phyloP scores from a whole-genome alignment of 2,888 invertebrate species.

The Eucera pruinosa region DNA sequence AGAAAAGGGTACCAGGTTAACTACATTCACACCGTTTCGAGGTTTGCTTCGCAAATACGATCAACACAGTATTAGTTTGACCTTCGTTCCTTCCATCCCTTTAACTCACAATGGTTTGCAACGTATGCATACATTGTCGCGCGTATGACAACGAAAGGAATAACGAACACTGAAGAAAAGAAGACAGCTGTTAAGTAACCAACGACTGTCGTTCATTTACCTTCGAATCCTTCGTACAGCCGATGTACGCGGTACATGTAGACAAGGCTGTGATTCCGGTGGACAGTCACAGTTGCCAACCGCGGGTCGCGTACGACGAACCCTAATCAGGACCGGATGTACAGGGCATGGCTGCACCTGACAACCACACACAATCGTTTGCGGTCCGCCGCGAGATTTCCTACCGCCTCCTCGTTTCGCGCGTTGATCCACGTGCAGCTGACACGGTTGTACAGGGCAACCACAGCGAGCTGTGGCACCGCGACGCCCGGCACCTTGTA shows the following conservation, averaged over 20 bases:
- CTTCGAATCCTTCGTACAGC: conserved; percentile 75
- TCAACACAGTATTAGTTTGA: conserved; percentile 47
- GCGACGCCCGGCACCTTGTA: conserved; percentile 81
- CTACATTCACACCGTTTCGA: conserved; percentile 10
- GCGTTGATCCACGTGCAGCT: conserved; percentile 82
- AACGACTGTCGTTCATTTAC: conserved; percentile 68
- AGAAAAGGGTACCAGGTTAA: conserved; percentile 27
- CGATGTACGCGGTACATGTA: conserved; percentile 73
- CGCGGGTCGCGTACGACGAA: conserved; percentile 77
- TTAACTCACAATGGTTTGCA: conserved; percentile 24
- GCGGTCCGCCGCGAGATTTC: conserved; percentile 79
- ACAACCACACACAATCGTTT: conserved; percentile 81
- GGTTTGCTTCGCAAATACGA: conserved; percentile 34
- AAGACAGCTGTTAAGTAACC: neutral
- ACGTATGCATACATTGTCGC: conserved; percentile 11
- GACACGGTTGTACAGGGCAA: conserved; percentile 80
- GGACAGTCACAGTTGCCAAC: conserved; percentile 79
- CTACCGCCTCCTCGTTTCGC: conserved; percentile 76
- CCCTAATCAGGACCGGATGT: conserved; percentile 81
- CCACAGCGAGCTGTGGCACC: conserved; percentile 78
- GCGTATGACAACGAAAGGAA: neutral
- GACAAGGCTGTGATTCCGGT: conserved; percentile 78
- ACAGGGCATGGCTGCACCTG: conserved; percentile 82
- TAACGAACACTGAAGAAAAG: no score
- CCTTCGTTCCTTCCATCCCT: conserved; percentile 50